Conservation (phyloP, 2,888 invertebrate species). For the Leptothorax acervorum region DNA sequence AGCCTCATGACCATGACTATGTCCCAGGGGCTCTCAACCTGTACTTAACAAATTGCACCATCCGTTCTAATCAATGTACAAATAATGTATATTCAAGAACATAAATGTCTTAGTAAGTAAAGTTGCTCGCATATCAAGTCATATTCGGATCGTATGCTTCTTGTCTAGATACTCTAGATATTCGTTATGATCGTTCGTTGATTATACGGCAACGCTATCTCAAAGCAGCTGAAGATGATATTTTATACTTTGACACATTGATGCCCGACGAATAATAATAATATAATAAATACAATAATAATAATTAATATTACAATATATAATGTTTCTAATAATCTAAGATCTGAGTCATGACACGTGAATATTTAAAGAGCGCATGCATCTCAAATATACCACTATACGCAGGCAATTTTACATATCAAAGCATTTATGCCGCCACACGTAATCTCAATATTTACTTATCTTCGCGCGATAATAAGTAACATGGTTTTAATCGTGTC, state of each 20-base stretch:
- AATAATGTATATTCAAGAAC: neutral
- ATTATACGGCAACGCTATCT: neutral
- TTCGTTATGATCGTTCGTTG: neutral
- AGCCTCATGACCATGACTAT: neutral
- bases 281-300: neutral
- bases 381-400: neutral
- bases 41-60: neutral
- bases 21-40: neutral
- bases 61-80: neutral
- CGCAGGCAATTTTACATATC: neutral
- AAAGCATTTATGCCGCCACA: neutral
- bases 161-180: neutral
- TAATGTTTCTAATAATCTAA: neutral
- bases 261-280: neutral
- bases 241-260: too few relatives aligned
- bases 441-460: neutral
- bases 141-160: neutral
- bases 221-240: neutral
- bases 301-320: neutral
- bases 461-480: neutral
- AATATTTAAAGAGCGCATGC: neutral
- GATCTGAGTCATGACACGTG: neutral
- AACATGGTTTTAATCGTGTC: neutral
- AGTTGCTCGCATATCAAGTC: neutral
- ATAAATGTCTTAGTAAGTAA: neutral